Evolutionary conservation across 2,113 vertebrate species (phyloP), one percentile per base, ranked within the genome.

Genomic region (Cavia aperea): DNA sequence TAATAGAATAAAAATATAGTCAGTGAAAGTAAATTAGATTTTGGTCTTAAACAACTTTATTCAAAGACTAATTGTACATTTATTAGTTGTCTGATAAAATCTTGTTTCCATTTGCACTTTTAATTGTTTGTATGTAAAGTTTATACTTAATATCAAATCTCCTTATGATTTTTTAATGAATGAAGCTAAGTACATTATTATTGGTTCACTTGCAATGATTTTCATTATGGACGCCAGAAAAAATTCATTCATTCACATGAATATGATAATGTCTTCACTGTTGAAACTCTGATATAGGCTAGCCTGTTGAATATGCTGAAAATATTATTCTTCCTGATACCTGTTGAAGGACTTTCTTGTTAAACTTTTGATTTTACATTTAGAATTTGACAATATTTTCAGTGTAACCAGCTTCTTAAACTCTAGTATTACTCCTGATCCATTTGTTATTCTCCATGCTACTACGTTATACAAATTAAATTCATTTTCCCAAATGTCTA

Each of bases 1-100:
- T 11, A 66, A 68, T 60, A 68, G 19, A 83, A 84, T 91, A 86
- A 88, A 94, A 86, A 75, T 81, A 15, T 33, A 65, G 84, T 89
- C 73, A 31, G 81, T 87, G 39, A 84, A 93, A 62, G 2, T 62
- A 95, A 89, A 89, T 94, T 81, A 91, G 54, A 91, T 91, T 93
- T 92, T 2, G 15, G 49, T 81, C 83, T 84, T 85, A 95, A 82
- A 86, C 58, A 86, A 56, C 63, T 83, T 84, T 81, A 29, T 77
- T 73, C 56, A 75, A 84, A 56, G 43, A 70, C 58, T 82, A 51
- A 46, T 73, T 62, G 36, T 54, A 70, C 16, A 21, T 77, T 66
- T n/a, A 23, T 49, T 94, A 89, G 77, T 56, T 75, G 33, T 7
- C 51, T 92, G 63, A 39, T 12, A n/a, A 78, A 93, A 89, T 49